A percentile compares a stretch with the other conserved stretches of the same genome.
phyloP scores from a whole-genome alignment of 2,888 invertebrate species.

The Ferrisia virgata region DNA sequence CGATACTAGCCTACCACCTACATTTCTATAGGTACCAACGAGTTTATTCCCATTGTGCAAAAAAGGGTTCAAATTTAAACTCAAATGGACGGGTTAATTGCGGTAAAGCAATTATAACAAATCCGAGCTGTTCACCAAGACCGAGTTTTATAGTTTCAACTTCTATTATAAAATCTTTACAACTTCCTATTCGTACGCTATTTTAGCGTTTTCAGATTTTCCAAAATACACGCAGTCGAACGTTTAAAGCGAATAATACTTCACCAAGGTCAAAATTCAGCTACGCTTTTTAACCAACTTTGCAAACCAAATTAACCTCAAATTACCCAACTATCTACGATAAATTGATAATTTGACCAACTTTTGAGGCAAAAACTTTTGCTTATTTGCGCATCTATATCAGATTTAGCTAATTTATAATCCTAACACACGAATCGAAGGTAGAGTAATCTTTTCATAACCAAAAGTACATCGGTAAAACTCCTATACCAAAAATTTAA shows the following conservation, averaged over 20 bases:
- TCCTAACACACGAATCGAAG: too few relatives aligned
- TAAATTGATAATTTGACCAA: neutral
- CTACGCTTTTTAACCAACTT: neutral
- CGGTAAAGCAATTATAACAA: slow-evolving; percentile 32
- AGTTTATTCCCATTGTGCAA: slow-evolving; percentile 20
- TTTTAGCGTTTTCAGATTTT: neutral
- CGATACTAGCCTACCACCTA: too few relatives aligned
- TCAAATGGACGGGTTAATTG: slow-evolving; percentile 29
- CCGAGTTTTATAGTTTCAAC: slow-evolving; percentile 14
- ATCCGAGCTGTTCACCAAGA: slow-evolving; percentile 11
- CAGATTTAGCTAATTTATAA: too few relatives aligned
- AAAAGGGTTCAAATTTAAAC: slow-evolving; percentile 22
- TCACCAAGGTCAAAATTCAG: neutral
- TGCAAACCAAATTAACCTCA: neutral
- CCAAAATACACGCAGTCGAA: neutral
- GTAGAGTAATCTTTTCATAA: too few relatives aligned
- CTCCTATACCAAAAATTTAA: neutral
- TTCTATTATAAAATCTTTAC: slow-evolving; percentile 20
- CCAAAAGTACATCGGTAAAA: too few relatives aligned
- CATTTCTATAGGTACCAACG: neutral
- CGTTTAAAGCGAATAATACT: neutral
- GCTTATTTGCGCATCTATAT: neutral
- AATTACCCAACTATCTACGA: neutral
- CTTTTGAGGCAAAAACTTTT: neutral
- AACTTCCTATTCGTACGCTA: slow-evolving; percentile 3